Base-by-base conservation (phyloP, 2,797 vertebrate species). In the Sebastes matsubarae region DNA sequence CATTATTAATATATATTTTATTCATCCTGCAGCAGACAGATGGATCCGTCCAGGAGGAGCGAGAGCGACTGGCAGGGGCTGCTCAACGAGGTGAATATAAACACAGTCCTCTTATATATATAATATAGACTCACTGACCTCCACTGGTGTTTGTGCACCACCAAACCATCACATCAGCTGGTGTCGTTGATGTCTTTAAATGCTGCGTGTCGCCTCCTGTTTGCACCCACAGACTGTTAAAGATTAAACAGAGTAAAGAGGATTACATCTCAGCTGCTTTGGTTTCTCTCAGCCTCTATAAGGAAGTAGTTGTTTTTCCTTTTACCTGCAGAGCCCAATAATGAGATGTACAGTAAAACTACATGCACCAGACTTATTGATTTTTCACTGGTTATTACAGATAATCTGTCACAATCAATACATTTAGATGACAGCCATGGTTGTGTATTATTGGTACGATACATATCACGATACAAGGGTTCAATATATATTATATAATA, bases 61-160 rank as follows among this genome's bases (percentile, higher is more conserved):
- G 98, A 99, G 91, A 96, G 95, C 87, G 98, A 99, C 92, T 98
- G 97, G 97, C 98, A 98, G 93, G 97, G 97, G 68, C 93, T 99
- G 90, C 92, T 97, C 77, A 97, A 89, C 89, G 98, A 99, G 97
- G 98, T 99, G 96, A 98, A 4, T 36, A 36, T 36, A 36, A 2
- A 36, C 7, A 54, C 1, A 38, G 36, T 38, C 36, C 12, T 34
- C 3, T 36, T 36, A 12, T 12, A 36, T 36, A 36, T 36, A 36
- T 36, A 36, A 36, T 36, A 42, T 16, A 42, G 13, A 10, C 29
- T 27, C 34, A 4, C 7, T 11, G 7, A 68, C 42, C 24, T 42
- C 20, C 36, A 10, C 61, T 72, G 6, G 61, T 29, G 52, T 4
- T 36, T 42, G 42, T 36, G 30, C 73, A 24, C 12, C 32, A 64